Evolutionary conservation across 2,888 invertebrate genomes (phyloP).

Genomic region (Agonum fuliginosum): DNA sequence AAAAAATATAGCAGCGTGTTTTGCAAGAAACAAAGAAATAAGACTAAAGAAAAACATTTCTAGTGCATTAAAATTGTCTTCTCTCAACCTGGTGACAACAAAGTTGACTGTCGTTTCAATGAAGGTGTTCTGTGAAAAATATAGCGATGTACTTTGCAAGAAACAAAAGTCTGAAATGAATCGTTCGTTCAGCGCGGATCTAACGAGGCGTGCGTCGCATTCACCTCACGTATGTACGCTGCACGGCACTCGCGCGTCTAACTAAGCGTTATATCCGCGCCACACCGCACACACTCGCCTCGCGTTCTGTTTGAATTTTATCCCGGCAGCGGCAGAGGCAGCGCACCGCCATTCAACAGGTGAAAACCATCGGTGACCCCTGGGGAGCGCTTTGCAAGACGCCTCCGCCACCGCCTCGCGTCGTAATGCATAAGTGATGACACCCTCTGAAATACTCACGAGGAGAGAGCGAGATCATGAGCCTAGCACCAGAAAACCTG

Average conservation of each 20-base stretch:
- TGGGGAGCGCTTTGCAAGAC: slow-evolving; percentile 75
- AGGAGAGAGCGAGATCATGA: no score
- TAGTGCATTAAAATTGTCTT: no score
- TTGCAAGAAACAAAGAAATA: no score
- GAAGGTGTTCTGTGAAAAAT: background rate
- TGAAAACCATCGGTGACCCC: slow-evolving; percentile 71
- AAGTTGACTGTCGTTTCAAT: no score
- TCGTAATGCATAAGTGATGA: slow-evolving; percentile 80
- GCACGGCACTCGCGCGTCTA: slow-evolving; percentile 46
- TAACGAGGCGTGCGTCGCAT: slow-evolving; percentile 40
- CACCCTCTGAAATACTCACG: slow-evolving; percentile 71
- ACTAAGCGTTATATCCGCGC: slow-evolving; percentile 58
- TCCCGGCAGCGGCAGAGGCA: slow-evolving; percentile 49
- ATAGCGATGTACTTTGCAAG: background rate
- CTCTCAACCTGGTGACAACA: background rate
- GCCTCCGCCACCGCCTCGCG: slow-evolving; percentile 66
- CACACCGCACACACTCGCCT: slow-evolving; percentile 17
- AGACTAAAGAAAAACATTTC: no score
- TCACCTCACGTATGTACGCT: slow-evolving; percentile 51
- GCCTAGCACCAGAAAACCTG: no score
- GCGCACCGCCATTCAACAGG: slow-evolving; percentile 68
- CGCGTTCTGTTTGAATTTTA: slow-evolving; percentile 56
- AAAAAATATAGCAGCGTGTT: no score
- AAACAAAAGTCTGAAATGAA: background rate
- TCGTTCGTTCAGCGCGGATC: background rate